Conservation (phyloP, 1,140 invertebrate genomes). For the Phocides pigmalion region DNA sequence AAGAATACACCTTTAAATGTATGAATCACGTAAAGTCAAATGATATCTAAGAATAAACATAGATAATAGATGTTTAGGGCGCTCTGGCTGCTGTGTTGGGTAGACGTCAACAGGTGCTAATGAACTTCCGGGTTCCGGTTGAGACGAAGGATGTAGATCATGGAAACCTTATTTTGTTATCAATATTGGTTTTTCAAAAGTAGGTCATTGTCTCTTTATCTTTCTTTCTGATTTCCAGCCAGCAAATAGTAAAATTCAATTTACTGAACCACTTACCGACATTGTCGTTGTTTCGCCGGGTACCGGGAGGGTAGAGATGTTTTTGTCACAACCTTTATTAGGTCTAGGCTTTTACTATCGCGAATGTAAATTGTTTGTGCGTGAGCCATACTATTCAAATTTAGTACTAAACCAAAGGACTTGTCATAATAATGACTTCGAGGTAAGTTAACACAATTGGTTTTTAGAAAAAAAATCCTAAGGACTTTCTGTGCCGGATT, state of each 20-base stretch:
- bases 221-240: conserved; percentile 1
- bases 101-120: neutral
- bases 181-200: conserved; percentile 22
- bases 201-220: conserved; percentile 22
- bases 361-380: neutral
- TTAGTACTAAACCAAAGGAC: neutral
- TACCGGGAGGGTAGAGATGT: conserved; percentile 2
- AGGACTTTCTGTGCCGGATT: no score
- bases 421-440: no score
- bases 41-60: conserved; percentile 9
- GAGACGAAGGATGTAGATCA: conserved; percentile 1
- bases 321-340: conserved; percentile 5
- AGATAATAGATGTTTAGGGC: neutral
- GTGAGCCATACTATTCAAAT: no score
- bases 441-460: no score
- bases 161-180: conserved; percentile 1
- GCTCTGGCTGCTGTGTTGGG: neutral
- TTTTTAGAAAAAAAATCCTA: no score
- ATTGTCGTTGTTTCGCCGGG: neutral
- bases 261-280: neutral
- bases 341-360: conserved; percentile 10
- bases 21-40: neutral
- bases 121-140: neutral
- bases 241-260: neutral
- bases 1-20: neutral